Conservation (phyloP, 64 coral and sea anemone species). For the Stichodactyla mertensii region DNA sequence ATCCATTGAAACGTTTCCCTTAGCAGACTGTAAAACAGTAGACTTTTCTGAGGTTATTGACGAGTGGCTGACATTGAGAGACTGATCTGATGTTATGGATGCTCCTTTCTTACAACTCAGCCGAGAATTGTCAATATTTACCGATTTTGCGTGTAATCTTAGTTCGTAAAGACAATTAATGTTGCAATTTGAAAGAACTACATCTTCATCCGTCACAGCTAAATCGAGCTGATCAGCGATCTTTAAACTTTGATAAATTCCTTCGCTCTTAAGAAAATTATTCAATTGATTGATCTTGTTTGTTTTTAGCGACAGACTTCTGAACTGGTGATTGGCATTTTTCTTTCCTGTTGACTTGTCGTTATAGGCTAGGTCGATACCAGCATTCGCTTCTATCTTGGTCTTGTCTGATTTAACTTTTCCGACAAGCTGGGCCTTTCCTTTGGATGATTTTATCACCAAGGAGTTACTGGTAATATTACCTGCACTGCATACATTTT, state of each 20-base stretch:
- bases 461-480: constrained; percentile 35
- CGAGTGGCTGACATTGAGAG: constrained; percentile 19
- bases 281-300: constrained; percentile 47
- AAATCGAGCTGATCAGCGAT: constrained; percentile 49
- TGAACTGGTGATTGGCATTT: constrained; percentile 43
- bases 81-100: constrained; percentile 42
- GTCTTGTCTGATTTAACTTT: constrained; percentile 38
- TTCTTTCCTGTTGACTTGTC: constrained; percentile 27
- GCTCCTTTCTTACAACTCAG: constrained; percentile 27
- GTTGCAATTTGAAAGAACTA: constrained; percentile 46
- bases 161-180: constrained; percentile 24
- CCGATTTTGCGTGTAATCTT: constrained; percentile 36
- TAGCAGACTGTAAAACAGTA: constrained; percentile 3
- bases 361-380: constrained; percentile 38
- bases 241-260: constrained; percentile 45
- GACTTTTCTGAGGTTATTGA: constrained; percentile 23
- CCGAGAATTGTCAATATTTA: constrained; percentile 30
- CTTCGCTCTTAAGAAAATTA: constrained; percentile 39
- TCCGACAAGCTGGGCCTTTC: constrained; percentile 35
- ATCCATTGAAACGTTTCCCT: constrained; percentile 43
- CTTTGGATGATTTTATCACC: constrained; percentile 21
- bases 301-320: constrained; percentile 35
- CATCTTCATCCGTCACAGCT: constrained; percentile 42
- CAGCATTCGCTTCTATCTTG: constrained; percentile 33
- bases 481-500: constrained; percentile 24